These are phyloP conservation scores for Pipra filicauda DNA, from an alignment of 2,113 vertebrate genomes.

Conservation along the genomic window DNA sequence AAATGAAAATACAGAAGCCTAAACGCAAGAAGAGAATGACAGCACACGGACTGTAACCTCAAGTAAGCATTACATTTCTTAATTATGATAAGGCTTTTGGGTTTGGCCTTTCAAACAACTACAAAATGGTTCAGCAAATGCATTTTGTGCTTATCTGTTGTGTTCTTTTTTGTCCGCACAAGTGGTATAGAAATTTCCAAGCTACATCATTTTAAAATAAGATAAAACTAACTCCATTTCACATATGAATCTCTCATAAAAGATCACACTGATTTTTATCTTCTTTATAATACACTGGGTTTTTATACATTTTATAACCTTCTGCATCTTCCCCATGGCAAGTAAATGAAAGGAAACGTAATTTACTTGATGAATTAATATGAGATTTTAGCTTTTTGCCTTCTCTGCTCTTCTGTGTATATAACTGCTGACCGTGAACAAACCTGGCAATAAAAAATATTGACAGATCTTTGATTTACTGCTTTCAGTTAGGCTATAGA, in stretches of 20 bases:
- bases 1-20: not conserved
- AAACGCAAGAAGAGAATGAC: not conserved
- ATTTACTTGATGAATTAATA: not conserved
- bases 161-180: not conserved
- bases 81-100: not conserved
- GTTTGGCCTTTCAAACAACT: not conserved
- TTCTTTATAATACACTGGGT: not conserved
- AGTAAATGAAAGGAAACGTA: not conserved
- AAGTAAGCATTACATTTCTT: not conserved
- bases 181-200: not conserved
- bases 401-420: not conserved
- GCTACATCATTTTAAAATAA: not conserved
- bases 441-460: conserved; percentile 5
- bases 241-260: not conserved
- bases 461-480: not conserved
- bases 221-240: not conserved
- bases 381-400: not conserved
- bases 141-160: not conserved
- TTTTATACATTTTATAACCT: not conserved
- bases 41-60: not conserved
- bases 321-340: not conserved
- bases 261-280: not conserved
- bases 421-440: not conserved
- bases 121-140: not conserved
- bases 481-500: not conserved